phyloP scores from a whole-genome alignment of 2,888 invertebrate genomes.

The Sesia bembeciformis region DNA sequence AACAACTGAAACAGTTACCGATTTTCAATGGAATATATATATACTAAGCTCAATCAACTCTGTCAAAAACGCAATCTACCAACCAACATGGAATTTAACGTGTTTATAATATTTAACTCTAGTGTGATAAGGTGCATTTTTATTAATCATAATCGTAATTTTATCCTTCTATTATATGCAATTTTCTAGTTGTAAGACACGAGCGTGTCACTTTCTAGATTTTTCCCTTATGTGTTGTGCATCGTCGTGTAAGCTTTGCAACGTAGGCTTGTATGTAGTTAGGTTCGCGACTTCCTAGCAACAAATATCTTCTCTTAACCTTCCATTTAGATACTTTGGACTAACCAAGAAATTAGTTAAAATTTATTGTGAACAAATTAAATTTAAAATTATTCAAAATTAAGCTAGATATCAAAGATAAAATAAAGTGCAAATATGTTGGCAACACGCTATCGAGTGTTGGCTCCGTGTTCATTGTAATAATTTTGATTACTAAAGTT shows the following conservation, averaged over 20 bases:
- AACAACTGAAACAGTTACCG: not conserved
- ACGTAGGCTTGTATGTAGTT: conserved; percentile 56
- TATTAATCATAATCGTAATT: conserved; percentile 63
- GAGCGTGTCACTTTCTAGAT: conserved; percentile 56
- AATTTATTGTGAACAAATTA: conserved; percentile 48
- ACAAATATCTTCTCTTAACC: conserved; percentile 61
- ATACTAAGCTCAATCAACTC: conserved; percentile 3
- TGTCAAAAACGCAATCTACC: conserved; percentile 17
- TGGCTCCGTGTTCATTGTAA: conserved; percentile 7
- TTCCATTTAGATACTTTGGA: conserved; percentile 62
- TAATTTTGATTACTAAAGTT: conserved; percentile 13
- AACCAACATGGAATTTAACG: conserved; percentile 35
- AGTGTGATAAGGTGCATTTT: conserved; percentile 64
- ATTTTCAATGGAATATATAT: not conserved
- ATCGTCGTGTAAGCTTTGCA: conserved; percentile 62
- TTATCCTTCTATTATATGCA: conserved; percentile 59
- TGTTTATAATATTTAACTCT: conserved; percentile 50
- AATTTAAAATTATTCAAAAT: conserved; percentile 22
- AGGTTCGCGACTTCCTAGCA: conserved; percentile 69
- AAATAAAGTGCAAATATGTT: conserved; percentile 5
- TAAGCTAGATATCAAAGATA: conserved; percentile 8
- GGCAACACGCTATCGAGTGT: not conserved
- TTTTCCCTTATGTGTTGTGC: conserved; percentile 66
- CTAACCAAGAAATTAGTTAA: conserved; percentile 44
- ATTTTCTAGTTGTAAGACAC: conserved; percentile 54